Evolutionary conservation across 2,888 invertebrate genomes (phyloP).

Genomic region (Drosophila mimica): DNA sequence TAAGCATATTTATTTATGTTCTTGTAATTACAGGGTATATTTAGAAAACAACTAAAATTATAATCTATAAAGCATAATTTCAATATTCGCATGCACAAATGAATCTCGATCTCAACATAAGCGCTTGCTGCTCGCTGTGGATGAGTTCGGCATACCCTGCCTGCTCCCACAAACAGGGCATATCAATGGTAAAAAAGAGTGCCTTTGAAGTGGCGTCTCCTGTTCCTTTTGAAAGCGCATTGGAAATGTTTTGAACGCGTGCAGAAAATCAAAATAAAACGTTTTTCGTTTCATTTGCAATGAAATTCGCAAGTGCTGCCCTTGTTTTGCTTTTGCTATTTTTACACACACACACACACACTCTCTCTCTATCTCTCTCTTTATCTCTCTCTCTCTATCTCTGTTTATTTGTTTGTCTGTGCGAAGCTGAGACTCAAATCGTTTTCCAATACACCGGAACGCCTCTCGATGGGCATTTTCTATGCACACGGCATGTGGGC

Average conservation of each 20-base stretch:
- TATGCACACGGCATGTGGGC: conserved; percentile 77
- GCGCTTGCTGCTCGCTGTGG: neutral
- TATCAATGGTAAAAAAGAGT: conserved; percentile 40
- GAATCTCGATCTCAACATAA: neutral
- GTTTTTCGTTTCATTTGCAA: conserved; percentile 80
- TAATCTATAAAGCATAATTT: neutral
- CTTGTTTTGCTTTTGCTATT: conserved; percentile 52
- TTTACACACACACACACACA: neutral
- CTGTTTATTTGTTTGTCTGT: conserved; percentile 34
- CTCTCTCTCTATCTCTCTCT: conserved; percentile 1
- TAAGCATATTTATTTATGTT: neutral
- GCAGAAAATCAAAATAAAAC: conserved; percentile 79
- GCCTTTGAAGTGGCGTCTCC: conserved; percentile 60
- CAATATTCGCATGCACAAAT: neutral
- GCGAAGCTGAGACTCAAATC: conserved; percentile 46
- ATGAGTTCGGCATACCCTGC: neutral
- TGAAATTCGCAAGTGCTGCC: conserved; percentile 74
- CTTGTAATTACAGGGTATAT: neutral
- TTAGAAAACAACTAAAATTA: neutral
- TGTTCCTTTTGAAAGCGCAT: neutral
- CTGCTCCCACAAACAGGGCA: conserved; percentile 2
- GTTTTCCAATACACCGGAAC: conserved; percentile 67
- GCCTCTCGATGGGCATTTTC: conserved; percentile 44
- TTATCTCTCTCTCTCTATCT: conserved; percentile 4
- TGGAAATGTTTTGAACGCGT: conserved; percentile 59